These are phyloP conservation scores for Teleopsis dalmanni DNA, from an alignment of 1,140 invertebrate species.

Conservation along the genomic window DNA sequence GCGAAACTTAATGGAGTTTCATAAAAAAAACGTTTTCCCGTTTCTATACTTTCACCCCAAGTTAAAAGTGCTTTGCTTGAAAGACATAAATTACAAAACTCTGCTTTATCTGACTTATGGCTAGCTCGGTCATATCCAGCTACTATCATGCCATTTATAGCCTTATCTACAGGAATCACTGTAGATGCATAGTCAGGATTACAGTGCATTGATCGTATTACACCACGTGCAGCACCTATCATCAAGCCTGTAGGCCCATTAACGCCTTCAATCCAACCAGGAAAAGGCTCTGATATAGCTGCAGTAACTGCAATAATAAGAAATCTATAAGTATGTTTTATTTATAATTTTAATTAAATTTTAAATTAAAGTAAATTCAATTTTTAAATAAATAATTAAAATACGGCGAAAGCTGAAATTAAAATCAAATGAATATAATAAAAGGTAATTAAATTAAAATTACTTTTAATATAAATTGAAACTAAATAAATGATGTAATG, in stretches of 20 bases:
- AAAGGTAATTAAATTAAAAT: too few relatives aligned
- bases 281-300: conserved; percentile 60
- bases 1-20: conserved; percentile 58
- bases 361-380: conserved; percentile 12
- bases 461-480: too few relatives aligned
- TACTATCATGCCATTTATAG: conserved; percentile 69
- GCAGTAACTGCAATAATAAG: conserved; percentile 51
- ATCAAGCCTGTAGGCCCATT: conserved; percentile 84
- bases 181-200: conserved; percentile 57
- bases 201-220: conserved; percentile 64
- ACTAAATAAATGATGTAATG: too few relatives aligned
- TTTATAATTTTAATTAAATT: background rate
- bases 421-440: too few relatives aligned
- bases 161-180: conserved; percentile 74
- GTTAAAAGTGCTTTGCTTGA: conserved; percentile 55
- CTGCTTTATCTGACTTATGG: conserved; percentile 43
- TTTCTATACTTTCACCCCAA: conserved; percentile 71
- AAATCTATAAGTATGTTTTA: background rate
- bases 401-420: too few relatives aligned
- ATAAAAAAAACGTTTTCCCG: conserved; percentile 55
- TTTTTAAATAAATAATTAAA: background rate
- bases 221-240: conserved; percentile 72
- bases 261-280: conserved; percentile 89
- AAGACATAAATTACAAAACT: conserved; percentile 54
- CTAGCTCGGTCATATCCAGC: conserved; percentile 57